phyloP scores from a whole-genome alignment of 2,888 invertebrate genomes.

The Mechanitis mazaeus region DNA sequence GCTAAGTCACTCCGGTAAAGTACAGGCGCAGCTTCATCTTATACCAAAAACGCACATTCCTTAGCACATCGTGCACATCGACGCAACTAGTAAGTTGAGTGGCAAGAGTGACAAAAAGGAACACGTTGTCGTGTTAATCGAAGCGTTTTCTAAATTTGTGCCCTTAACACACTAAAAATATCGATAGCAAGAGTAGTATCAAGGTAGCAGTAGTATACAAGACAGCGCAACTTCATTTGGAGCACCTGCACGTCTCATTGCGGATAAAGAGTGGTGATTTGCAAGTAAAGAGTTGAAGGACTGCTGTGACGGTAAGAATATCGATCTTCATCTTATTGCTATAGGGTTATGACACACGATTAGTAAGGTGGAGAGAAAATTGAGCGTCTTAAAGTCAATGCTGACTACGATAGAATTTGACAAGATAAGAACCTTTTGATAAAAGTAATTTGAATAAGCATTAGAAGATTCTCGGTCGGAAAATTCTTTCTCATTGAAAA shows the following conservation, averaged over 20 bases:
- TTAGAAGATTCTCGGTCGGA: conserved; percentile 5
- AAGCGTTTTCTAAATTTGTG: conserved; percentile 36
- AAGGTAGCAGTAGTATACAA: conserved; percentile 11
- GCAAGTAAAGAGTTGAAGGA: neutral
- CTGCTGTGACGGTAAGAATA: neutral
- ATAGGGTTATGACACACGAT: neutral
- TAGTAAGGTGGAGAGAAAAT: neutral
- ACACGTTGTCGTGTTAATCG: conserved; percentile 31
- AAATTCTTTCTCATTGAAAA: conserved; percentile 10
- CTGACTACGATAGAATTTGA: neutral
- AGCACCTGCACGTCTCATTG: conserved; percentile 20
- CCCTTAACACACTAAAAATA: conserved; percentile 25
- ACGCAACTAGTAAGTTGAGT: conserved; percentile 34
- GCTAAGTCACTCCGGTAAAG: conserved; percentile 31
- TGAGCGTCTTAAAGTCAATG: neutral
- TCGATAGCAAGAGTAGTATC: conserved; percentile 28
- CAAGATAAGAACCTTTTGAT: too few relatives aligned
- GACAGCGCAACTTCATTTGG: conserved; percentile 20
- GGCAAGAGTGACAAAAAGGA: conserved; percentile 29
- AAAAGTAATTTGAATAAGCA: neutral
- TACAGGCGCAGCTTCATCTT: neutral
- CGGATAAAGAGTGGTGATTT: conserved; percentile 25
- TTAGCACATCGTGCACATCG: conserved; percentile 40
- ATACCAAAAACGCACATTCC: conserved; percentile 9
- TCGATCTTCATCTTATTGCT: neutral